These are phyloP conservation scores for Anhinga anhinga DNA, from an alignment of 2,113 vertebrate genomes.

Conservation along the genomic window DNA sequence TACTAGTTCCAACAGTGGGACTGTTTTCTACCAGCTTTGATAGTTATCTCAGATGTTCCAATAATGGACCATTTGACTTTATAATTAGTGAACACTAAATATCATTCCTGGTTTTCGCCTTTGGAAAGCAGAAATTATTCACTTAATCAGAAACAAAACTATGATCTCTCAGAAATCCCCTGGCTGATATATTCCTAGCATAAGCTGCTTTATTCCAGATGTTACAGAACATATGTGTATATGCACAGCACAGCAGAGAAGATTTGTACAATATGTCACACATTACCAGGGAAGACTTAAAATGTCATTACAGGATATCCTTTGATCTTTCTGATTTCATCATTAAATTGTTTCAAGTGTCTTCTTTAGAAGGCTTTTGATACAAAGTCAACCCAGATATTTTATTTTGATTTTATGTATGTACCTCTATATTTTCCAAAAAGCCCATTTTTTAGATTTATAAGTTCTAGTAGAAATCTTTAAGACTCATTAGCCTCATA, in stretches of 20 bases:
- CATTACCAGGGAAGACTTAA: constrained; percentile 41
- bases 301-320: neutral
- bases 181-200: constrained; percentile 3
- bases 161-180: neutral
- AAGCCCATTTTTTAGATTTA: neutral
- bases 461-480: neutral
- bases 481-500: neutral
- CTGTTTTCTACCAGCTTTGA: neutral
- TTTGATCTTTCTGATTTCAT: neutral
- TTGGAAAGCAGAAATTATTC: neutral
- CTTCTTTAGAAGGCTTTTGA: neutral
- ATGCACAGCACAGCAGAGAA: constrained; percentile 38
- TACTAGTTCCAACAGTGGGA: neutral
- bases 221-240: constrained; percentile 13
- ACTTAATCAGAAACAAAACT: neutral
- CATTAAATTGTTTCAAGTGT: neutral
- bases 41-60: neutral
- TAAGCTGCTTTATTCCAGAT: constrained; percentile 65
- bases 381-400: neutral
- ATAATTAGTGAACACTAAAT: neutral
- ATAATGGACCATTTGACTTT: neutral
- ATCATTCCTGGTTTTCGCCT: neutral
- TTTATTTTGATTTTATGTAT: neutral
- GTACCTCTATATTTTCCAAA: neutral
- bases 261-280: constrained; percentile 47